phyloP scores from a whole-genome alignment of 92 coral and sea anemone species.

The Porites lobata region DNA sequence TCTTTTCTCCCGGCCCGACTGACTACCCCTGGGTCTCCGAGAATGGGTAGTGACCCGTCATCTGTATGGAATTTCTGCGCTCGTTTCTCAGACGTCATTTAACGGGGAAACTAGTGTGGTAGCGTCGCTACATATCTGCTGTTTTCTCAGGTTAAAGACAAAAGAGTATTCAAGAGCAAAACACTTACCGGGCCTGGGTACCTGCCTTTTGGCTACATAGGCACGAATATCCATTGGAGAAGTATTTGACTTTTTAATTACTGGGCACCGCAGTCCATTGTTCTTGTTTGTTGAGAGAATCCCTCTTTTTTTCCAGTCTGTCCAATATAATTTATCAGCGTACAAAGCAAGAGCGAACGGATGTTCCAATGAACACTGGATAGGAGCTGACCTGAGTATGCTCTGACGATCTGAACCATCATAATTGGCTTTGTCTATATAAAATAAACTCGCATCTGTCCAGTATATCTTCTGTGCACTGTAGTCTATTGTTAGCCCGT shows the following conservation, averaged over 20 bases:
- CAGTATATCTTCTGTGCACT: constrained; percentile 81
- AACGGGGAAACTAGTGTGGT: no score
- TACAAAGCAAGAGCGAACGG: constrained; percentile 83
- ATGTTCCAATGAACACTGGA: constrained; percentile 67
- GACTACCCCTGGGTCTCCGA: no score
- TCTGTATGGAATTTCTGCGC: no score
- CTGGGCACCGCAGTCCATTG: constrained; percentile 64
- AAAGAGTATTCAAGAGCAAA: neutral
- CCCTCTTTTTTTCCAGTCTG: constrained; percentile 88
- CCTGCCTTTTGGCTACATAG: constrained; percentile 77
- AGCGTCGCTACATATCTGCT: no score
- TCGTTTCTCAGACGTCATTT: no score
- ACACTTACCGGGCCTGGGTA: constrained; percentile 31
- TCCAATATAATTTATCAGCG: constrained; percentile 91
- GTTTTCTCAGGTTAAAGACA: no score
- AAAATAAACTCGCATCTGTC: constrained; percentile 91
- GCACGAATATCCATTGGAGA: constrained; percentile 91
- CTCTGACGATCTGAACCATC: constrained; percentile 75
- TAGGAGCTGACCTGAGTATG: constrained; percentile 29
- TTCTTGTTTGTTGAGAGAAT: constrained; percentile 84
- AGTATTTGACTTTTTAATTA: constrained; percentile 59
- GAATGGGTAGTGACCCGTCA: no score
- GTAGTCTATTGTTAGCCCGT: constrained; percentile 95
- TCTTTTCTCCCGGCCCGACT: no score
- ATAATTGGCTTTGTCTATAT: constrained; percentile 78